Conservation (phyloP, 2,797 vertebrate species). For the Phaenicophaeus curvirostris region DNA sequence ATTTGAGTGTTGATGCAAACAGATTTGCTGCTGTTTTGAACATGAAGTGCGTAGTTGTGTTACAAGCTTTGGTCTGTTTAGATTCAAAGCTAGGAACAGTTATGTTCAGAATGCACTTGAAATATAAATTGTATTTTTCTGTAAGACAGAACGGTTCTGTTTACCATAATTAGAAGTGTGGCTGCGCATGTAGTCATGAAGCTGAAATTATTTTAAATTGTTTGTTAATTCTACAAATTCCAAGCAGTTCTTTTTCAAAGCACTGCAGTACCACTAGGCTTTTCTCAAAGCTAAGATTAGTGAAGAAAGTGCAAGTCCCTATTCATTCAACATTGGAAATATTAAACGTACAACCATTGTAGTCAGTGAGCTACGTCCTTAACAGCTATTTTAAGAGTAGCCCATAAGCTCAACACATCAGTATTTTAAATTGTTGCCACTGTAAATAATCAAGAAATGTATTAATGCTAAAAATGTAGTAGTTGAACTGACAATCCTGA, state of each 20-base stretch:
- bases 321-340: not conserved
- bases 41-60: not conserved
- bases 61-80: constrained; percentile 13
- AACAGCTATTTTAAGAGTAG: not conserved
- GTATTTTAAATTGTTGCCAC: not conserved
- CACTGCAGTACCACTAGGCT: not conserved
- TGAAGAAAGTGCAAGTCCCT: not conserved
- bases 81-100: not conserved
- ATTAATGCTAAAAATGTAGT: not conserved
- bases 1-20: not conserved
- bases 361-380: not conserved
- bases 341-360: not conserved
- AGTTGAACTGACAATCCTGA: not conserved
- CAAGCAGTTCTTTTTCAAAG: not conserved
- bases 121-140: constrained; percentile 2
- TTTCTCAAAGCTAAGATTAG: not conserved
- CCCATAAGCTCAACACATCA: not conserved
- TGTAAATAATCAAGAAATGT: not conserved
- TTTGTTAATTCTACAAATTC: not conserved
- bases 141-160: not conserved
- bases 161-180: not conserved
- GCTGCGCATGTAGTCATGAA: not conserved
- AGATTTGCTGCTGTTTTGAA: constrained; percentile 40
- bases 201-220: not conserved
- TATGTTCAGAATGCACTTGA: not conserved